A percentile compares a stretch with the other conserved stretches of the same genome.
Evolutionary conservation across 2,888 invertebrate genomes (phyloP).

Genomic region (Noctua janthina): DNA sequence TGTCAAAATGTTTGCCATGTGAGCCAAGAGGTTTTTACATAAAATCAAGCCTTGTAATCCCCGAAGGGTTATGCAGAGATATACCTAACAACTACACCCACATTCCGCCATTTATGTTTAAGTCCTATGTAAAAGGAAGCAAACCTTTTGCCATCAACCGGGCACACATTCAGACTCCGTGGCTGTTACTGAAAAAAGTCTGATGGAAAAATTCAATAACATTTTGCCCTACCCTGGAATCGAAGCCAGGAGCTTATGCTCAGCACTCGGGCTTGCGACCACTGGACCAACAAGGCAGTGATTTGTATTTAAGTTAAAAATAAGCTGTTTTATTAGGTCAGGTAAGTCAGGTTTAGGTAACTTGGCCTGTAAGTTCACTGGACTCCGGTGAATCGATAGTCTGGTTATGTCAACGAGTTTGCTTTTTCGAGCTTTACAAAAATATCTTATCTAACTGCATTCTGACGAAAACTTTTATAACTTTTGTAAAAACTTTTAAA

Average conservation of each 20-base stretch:
- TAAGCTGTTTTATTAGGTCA: neutral
- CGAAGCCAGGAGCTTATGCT: neutral
- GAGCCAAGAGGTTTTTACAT: neutral
- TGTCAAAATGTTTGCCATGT: slow-evolving; percentile 7
- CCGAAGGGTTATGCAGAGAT: neutral
- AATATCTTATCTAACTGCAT: slow-evolving; percentile 8
- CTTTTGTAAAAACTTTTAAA: slow-evolving; percentile 24
- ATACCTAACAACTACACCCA: neutral
- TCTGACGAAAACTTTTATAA: neutral
- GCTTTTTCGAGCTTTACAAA: neutral
- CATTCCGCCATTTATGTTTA: neutral
- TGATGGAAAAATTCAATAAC: neutral
- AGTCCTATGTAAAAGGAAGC: neutral
- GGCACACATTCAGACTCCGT: neutral
- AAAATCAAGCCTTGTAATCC: neutral
- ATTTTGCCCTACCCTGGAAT: neutral
- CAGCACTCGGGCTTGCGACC: neutral
- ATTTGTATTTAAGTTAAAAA: neutral
- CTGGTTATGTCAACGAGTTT: slow-evolving; percentile 7
- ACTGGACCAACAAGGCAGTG: neutral
- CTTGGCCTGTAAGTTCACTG: slow-evolving; percentile 12
- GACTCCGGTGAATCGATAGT: slow-evolving; percentile 23
- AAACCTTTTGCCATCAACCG: neutral
- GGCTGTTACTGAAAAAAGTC: neutral
- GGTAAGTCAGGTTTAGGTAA: neutral